Evolutionary conservation across 2,888 invertebrate species (phyloP).

Genomic region (Chrysolina haemoptera): DNA sequence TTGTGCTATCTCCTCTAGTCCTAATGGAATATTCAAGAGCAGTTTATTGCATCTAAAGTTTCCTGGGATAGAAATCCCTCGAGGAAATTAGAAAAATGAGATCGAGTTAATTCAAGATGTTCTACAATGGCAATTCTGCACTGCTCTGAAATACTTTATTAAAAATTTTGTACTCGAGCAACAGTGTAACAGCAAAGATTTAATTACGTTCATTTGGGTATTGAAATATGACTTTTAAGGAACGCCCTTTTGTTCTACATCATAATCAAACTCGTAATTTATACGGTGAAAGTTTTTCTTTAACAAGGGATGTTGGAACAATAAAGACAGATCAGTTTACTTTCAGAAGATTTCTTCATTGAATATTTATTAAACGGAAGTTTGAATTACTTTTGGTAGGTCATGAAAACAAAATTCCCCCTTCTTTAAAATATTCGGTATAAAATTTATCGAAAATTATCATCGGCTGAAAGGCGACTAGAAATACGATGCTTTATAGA

Average conservation of each 20-base stretch:
- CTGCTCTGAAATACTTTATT: constrained; percentile 15
- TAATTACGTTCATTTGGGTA: constrained; percentile 24
- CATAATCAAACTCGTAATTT: background rate
- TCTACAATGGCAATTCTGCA: constrained; percentile 13
- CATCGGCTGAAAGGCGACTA: no score
- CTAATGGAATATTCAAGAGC: constrained; percentile 5
- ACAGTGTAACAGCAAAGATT: constrained; percentile 5
- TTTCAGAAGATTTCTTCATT: background rate
- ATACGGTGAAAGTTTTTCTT: background rate
- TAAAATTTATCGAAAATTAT: no score
- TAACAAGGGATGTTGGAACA: background rate
- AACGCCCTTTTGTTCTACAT: background rate
- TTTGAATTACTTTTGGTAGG: no score
- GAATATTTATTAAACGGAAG: no score
- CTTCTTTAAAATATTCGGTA: no score
- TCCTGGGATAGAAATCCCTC: background rate
- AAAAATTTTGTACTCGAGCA: constrained; percentile 19
- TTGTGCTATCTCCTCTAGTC: background rate
- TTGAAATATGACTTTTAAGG: background rate
- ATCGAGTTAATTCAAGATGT: background rate
- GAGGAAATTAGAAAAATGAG: background rate
- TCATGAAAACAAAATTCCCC: no score
- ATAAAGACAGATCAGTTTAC: background rate
- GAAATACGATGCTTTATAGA: no score
- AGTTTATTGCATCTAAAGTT: constrained; percentile 1